phyloP scores from a whole-genome alignment of 2,113 vertebrate species.

The Parotia lawesii region DNA sequence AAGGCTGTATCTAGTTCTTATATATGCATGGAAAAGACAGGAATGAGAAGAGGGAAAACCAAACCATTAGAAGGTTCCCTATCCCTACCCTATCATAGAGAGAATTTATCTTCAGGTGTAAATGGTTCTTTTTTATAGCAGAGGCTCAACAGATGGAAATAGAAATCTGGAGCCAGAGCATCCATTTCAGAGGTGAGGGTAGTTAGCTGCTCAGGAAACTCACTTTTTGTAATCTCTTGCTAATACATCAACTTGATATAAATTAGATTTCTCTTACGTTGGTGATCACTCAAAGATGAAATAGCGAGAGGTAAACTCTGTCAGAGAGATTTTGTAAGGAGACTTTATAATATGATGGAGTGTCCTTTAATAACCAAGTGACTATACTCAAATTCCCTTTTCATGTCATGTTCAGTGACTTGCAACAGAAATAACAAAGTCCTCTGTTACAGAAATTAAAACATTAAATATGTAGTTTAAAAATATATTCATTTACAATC shows the following conservation, averaged over 20 bases:
- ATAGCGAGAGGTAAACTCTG: neutral
- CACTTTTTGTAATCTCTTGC: neutral
- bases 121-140: neutral
- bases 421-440: neutral
- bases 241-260: neutral
- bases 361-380: neutral
- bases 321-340: neutral
- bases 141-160: neutral
- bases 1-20: neutral
- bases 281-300: neutral
- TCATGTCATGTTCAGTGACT: neutral
- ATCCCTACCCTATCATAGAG: fast-evolving
- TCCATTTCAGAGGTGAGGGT: neutral
- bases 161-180: neutral
- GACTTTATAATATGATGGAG: neutral
- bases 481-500: neutral
- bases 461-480: neutral
- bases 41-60: neutral
- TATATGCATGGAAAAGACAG: neutral
- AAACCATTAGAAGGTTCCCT: neutral
- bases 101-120: neutral
- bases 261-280: neutral
- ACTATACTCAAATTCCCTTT: neutral
- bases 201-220: neutral
- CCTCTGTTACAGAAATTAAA: neutral